Evolutionary conservation across 2,888 invertebrate species (phyloP).

Genomic region (Pachycephus smyrnensis): DNA sequence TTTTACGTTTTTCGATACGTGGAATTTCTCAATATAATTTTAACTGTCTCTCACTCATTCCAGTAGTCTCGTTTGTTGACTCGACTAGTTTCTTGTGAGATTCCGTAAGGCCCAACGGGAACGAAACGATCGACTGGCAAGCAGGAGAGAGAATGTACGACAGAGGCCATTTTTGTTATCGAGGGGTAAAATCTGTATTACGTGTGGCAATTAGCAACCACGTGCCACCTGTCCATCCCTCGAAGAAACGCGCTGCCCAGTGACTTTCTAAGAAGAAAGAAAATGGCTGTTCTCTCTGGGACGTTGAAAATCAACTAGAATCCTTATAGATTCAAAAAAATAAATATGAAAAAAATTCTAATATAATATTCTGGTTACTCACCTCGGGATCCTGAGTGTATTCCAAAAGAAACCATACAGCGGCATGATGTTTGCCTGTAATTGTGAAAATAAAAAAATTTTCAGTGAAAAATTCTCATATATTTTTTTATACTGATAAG

Average conservation of each 20-base stretch:
- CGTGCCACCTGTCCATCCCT: slow-evolving; percentile 7
- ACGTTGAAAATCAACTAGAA: background rate
- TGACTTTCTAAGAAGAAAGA: background rate
- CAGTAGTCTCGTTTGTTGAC: background rate
- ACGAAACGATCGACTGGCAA: background rate
- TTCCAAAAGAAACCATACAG: no score
- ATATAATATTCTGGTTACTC: no score
- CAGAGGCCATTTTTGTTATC: background rate
- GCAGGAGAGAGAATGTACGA: background rate
- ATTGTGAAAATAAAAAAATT: no score
- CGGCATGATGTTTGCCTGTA: no score
- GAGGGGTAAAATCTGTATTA: background rate
- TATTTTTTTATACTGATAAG: background rate
- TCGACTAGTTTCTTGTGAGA: background rate
- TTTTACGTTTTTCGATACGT: background rate
- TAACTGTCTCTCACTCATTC: background rate
- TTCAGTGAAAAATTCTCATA: no score
- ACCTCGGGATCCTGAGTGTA: no score
- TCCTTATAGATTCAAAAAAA: background rate
- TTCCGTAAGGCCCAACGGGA: background rate
- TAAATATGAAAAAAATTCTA: no score
- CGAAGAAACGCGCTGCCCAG: background rate
- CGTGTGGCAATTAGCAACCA: slow-evolving; percentile 5
- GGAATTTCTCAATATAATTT: background rate
- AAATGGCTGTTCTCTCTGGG: no score